Evolutionary conservation across 2,797 vertebrate species (phyloP).

Genomic region (Remorina albescens): DNA sequence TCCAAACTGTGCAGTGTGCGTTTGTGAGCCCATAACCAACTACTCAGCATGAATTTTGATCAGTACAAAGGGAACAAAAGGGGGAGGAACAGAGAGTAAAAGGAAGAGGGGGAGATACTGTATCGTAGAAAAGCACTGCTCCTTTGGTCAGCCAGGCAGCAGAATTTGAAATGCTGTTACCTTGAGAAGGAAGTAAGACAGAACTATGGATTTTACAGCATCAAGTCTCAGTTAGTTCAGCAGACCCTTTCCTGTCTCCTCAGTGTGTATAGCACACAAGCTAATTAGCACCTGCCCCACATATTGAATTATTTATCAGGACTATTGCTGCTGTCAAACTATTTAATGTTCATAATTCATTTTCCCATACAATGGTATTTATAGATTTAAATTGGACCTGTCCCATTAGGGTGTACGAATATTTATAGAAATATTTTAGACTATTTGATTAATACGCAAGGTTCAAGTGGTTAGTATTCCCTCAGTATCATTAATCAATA

Average conservation of each 20-base stretch:
- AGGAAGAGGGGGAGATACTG: constrained; percentile 69
- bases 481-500: constrained; percentile 85
- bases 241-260: constrained; percentile 64
- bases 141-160: constrained; percentile 79
- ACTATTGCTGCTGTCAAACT: constrained; percentile 80
- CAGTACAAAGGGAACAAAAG: constrained; percentile 83
- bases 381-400: constrained; percentile 82
- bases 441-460: constrained; percentile 81
- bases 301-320: constrained; percentile 81
- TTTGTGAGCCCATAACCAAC: constrained; percentile 79
- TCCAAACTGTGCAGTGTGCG: constrained; percentile 84
- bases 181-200: constrained; percentile 73
- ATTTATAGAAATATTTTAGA: constrained; percentile 82
- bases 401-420: constrained; percentile 78
- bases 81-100: constrained; percentile 71
- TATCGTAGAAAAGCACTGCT: constrained; percentile 73
- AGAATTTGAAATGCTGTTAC: constrained; percentile 78
- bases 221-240: constrained; percentile 66
- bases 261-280: constrained; percentile 66
- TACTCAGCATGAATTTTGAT: constrained; percentile 88
- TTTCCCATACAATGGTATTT: constrained; percentile 77
- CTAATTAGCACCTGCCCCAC: constrained; percentile 81
- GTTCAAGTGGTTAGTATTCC: constrained; percentile 81
- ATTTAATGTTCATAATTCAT: constrained; percentile 82
- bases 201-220: constrained; percentile 80